Evolutionary conservation across 2,888 invertebrate species (phyloP).

Genomic region (Melikaiella ostensackeni): DNA sequence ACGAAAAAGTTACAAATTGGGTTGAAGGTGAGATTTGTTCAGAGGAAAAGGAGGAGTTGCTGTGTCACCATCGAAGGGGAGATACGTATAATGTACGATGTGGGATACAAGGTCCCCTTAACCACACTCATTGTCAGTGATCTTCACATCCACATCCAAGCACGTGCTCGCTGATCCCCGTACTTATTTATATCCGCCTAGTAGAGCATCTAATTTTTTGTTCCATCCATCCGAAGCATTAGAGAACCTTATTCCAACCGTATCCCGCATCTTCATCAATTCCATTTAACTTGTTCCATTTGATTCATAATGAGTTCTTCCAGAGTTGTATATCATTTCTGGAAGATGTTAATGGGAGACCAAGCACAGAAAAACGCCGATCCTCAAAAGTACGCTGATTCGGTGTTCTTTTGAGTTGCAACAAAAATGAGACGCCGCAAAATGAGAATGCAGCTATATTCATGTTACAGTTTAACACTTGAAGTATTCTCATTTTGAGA

Average conservation of each 20-base stretch:
- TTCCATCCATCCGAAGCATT: background rate
- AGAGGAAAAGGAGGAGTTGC: slow-evolving; percentile 33
- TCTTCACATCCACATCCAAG: slow-evolving; percentile 30
- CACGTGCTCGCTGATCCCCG: slow-evolving; percentile 46
- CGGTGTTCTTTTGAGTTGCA: too few relatives aligned
- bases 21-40: slow-evolving; percentile 30
- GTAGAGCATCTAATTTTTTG: slow-evolving; percentile 31
- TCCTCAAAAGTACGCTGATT: too few relatives aligned
- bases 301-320: background rate
- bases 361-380: background rate
- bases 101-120: slow-evolving; percentile 41
- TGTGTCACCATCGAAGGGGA: slow-evolving; percentile 37
- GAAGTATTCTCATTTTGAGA: too few relatives aligned
- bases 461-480: too few relatives aligned
- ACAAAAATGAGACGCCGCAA: too few relatives aligned
- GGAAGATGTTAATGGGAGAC: background rate
- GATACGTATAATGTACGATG: slow-evolving; percentile 36
- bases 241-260: background rate
- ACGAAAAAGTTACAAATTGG: slow-evolving; percentile 19
- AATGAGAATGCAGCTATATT: too few relatives aligned
- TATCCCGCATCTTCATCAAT: slow-evolving; percentile 19
- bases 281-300: background rate
- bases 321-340: background rate
- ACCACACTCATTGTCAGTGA: slow-evolving; percentile 22
- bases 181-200: slow-evolving; percentile 42